Evolutionary conservation across 2,888 invertebrate species (phyloP).

Genomic region (Hydropsyche betteni): DNA sequence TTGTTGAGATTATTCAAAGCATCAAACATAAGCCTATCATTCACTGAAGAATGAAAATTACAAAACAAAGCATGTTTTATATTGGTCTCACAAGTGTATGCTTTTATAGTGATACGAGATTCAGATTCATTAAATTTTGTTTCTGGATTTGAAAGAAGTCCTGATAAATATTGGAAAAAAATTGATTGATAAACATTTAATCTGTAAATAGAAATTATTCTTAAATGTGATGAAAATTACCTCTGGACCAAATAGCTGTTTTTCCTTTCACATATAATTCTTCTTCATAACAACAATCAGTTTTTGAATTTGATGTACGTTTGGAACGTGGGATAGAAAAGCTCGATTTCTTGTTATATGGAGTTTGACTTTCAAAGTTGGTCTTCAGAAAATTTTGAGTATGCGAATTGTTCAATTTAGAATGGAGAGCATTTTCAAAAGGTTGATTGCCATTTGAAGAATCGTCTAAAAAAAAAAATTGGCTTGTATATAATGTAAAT

Average conservation of each 20-base stretch:
- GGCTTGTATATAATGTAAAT: too few species aligned
- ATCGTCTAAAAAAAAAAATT: too few species aligned
- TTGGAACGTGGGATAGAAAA: slow-evolving; percentile 53
- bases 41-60: slow-evolving; percentile 64
- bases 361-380: slow-evolving; percentile 63
- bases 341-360: slow-evolving; percentile 63
- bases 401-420: too few species aligned
- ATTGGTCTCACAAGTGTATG: slow-evolving; percentile 84
- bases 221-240: slow-evolving; percentile 54
- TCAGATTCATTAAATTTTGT: slow-evolving; percentile 65
- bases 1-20: slow-evolving; percentile 62
- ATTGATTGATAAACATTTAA: background rate
- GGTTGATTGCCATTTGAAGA: too few species aligned
- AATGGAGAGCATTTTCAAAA: too few species aligned
- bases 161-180: slow-evolving; percentile 53
- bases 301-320: slow-evolving; percentile 58
- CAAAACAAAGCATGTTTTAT: slow-evolving; percentile 85
- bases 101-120: slow-evolving; percentile 69
- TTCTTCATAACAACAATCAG: slow-evolving; percentile 74
- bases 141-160: slow-evolving; percentile 65
- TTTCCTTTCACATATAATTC: slow-evolving; percentile 88
- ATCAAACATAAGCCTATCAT: slow-evolving; percentile 67
- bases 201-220: background rate
- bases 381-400: slow-evolving; percentile 54
- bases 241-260: slow-evolving; percentile 84